Evolutionary conservation across 2,113 vertebrate species (phyloP), one percentile per base, ranked within the genome.

Genomic region (Mesitornis unicolor): DNA sequence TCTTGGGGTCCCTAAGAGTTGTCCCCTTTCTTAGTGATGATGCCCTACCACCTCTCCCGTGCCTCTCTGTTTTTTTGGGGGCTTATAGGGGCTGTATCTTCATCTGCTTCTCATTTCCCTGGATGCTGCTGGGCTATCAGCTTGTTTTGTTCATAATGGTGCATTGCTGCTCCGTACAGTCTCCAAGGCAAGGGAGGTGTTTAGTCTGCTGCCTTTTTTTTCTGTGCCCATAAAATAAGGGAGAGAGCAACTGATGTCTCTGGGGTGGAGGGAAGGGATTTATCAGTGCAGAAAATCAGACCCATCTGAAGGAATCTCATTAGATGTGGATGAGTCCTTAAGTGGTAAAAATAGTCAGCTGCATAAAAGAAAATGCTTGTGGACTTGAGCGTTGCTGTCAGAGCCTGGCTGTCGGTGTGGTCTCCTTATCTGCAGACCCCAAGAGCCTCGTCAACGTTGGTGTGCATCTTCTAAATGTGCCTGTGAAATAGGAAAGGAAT

Each of bases 71-170:
- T 93, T 93, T 57, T 53, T 29, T n/a, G n/a, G n/a, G 79, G 71
- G 45, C 51, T 94, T 31, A 31, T 1, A 57, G 16, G 50, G 43
- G 48, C 36, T 51, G 40, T 80, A 5, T 65, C 84, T 90, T 91
- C 89, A 95, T 89, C 83, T 96, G 94, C 53, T 97, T 96, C 84
- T 84, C 45, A 94, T 97, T 96, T 94, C 94, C 70, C 73, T 16
- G 56, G 84, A 35, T 94, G 88, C 59, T 95, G 50, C 69, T 83
- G 71, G 57, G 59, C 67, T 90, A 82, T 87, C 65, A 48, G 51
- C 53, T 78, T 90, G 47, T 91, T 95, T 77, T 84, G 77, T 86
- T 60, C 86, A 81, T n/a, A 36, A 70, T 78, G 69, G 82, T 74
- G 86, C 43, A 24, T 19, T 36, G 56, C 54, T 87, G 87, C 60